phyloP scores from a whole-genome alignment of 2,113 vertebrate species.

The Ictalurus furcatus region DNA sequence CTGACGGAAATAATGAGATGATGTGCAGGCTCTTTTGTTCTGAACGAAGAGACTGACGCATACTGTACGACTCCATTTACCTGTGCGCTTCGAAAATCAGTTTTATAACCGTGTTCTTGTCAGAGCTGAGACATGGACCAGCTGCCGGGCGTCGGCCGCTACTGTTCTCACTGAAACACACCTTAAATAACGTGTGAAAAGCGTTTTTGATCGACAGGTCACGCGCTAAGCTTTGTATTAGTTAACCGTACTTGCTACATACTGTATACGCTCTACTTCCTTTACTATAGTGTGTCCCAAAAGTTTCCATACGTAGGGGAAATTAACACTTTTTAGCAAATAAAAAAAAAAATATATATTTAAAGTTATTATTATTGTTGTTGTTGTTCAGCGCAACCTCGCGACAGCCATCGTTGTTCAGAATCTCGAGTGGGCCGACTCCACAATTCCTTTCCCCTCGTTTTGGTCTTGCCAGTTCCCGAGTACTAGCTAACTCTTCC shows the following conservation, averaged over 20 bases:
- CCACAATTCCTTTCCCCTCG: background rate
- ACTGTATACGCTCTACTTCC: background rate
- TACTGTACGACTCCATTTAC: background rate
- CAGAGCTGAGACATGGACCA: background rate
- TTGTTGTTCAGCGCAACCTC: too few relatives aligned
- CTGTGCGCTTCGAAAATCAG: background rate
- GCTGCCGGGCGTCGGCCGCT: background rate
- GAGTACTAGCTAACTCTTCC: background rate
- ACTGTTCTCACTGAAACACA: background rate
- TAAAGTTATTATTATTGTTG: too few relatives aligned
- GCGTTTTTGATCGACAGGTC: too few relatives aligned
- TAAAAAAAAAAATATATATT: too few relatives aligned
- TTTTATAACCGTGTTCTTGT: background rate
- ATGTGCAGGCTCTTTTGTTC: background rate
- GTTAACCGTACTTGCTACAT: background rate
- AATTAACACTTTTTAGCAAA: too few relatives aligned
- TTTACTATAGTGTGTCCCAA: too few relatives aligned
- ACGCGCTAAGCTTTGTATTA: background rate
- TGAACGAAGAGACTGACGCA: background rate
- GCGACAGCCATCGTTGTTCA: background rate
- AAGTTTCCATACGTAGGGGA: too few relatives aligned
- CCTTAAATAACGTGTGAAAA: background rate
- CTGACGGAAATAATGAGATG: constrained; percentile 41
- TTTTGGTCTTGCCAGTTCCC: background rate
- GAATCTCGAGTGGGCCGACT: too few relatives aligned